Evolutionary conservation across 2,797 vertebrate species (phyloP), one percentile per base, ranked within the genome.

Genomic region (Lophotriccus pileatus): DNA sequence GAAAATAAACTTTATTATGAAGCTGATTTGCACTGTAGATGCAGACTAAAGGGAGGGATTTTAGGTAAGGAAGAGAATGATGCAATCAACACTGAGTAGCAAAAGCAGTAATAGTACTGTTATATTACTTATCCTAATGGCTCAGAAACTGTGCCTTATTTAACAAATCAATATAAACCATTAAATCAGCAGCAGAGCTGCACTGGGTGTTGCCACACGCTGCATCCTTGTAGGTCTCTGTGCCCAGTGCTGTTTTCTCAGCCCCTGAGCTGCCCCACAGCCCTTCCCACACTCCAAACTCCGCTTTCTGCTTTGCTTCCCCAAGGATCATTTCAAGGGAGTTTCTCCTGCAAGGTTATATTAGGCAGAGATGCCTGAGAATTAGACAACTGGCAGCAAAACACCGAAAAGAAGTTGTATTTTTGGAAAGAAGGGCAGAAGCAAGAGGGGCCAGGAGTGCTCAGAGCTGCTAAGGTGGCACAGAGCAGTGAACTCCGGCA

Each of bases 211-310:
- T 15, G 8, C 60, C 60, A 14, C 52, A 16, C 0, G 1, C 19
- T 7, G 21, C 25, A 14, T 41, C 39, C 15, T 34, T 0, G 1
- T 6, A 19, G 2, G 1, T 58, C 36, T 56, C 59, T 50, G 67
- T 80, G 68, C 60, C 50, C 67, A 58, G 52, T 6, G 13, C 44
- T 72, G 80, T 27, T 23, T 41, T 66, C 67, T n/a, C 81, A 84
- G 87, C 59, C 53, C 74, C 67, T 41, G 67, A 36, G 41, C 67
- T 78, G 74, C 74, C 60, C 72, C 67, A 1, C 10, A 24, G 41
- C 16, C 22, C 41, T 58, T 74, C 60, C 82, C 89, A 32, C 1
- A 0, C 69, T 53, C 52, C 4, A 17, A 18, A 23, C 34, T 43
- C 60, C 9, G 10, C 34, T 32, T 68, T 74, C 59, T 47, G 53